Conservation (phyloP, 2,888 invertebrate species). For the Napeogenes inachia region DNA sequence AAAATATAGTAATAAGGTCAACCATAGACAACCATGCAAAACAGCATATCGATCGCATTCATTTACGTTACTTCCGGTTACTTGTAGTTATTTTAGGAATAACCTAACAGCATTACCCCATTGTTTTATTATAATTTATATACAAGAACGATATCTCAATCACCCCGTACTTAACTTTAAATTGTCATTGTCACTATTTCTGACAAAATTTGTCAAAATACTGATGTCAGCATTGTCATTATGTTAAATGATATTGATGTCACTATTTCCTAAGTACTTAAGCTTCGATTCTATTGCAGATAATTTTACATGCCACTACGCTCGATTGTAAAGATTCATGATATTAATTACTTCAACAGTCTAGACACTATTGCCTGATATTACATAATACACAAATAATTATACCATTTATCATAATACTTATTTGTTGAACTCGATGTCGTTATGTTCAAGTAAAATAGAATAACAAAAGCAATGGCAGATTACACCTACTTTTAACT, state of each 20-base stretch:
- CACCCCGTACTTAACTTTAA: slow-evolving; percentile 9
- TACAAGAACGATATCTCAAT: slow-evolving; percentile 7
- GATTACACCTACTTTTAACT: too few relatives aligned
- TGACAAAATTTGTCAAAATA: slow-evolving; percentile 38
- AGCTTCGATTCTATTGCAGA: too few relatives aligned
- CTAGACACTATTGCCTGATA: too few relatives aligned
- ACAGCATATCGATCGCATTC: slow-evolving; percentile 37
- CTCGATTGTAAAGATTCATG: too few relatives aligned
- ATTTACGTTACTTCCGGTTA: slow-evolving; percentile 38
- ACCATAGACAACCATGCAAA: slow-evolving; percentile 31
- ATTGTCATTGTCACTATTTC: slow-evolving; percentile 38
- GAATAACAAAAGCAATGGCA: too few relatives aligned
- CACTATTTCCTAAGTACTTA: slow-evolving; percentile 15
- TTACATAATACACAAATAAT: too few relatives aligned
- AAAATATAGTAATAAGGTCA: slow-evolving; percentile 7
- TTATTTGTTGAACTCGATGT: too few relatives aligned
- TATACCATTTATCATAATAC: too few relatives aligned
- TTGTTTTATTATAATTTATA: slow-evolving; percentile 8
- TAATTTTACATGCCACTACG: too few relatives aligned
- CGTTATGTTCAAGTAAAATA: too few relatives aligned
- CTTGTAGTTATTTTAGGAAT: slow-evolving; percentile 36
- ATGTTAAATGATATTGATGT: slow-evolving; percentile 24
- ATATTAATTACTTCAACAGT: too few relatives aligned
- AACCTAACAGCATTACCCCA: slow-evolving; percentile 22
- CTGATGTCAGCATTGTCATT: slow-evolving; percentile 30